phyloP scores from a whole-genome alignment of 2,797 vertebrate genomes.

The Taeniopygia guttata region DNA sequence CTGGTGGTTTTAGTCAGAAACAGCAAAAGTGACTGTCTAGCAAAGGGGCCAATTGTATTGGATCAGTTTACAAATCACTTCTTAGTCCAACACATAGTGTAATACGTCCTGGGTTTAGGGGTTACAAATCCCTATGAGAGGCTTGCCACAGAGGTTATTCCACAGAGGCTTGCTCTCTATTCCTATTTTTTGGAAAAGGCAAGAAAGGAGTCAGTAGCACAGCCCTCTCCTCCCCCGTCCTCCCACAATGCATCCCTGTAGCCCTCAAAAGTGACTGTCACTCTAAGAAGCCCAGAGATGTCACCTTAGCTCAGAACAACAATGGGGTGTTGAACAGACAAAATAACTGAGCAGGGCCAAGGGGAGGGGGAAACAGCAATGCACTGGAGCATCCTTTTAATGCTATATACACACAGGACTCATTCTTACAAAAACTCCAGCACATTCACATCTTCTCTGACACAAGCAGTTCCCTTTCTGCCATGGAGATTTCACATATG shows the following conservation, averaged over 20 bases:
- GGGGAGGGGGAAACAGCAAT: background rate
- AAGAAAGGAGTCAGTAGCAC: background rate
- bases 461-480: background rate
- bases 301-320: background rate
- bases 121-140: background rate
- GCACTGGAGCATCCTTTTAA: background rate
- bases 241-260: background rate
- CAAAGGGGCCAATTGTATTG: background rate
- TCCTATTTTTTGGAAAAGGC: background rate
- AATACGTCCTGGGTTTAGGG: background rate
- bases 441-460: background rate
- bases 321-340: background rate
- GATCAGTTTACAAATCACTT: background rate
- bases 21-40: background rate
- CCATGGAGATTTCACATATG: background rate
- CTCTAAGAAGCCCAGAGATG: background rate
- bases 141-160: background rate
- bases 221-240: background rate
- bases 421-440: background rate
- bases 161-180: background rate
- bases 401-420: background rate
- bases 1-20: background rate
- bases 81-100: background rate
- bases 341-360: background rate
- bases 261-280: background rate